phyloP scores from a whole-genome alignment of 2,797 vertebrate species.

The Pteropus rufus region DNA sequence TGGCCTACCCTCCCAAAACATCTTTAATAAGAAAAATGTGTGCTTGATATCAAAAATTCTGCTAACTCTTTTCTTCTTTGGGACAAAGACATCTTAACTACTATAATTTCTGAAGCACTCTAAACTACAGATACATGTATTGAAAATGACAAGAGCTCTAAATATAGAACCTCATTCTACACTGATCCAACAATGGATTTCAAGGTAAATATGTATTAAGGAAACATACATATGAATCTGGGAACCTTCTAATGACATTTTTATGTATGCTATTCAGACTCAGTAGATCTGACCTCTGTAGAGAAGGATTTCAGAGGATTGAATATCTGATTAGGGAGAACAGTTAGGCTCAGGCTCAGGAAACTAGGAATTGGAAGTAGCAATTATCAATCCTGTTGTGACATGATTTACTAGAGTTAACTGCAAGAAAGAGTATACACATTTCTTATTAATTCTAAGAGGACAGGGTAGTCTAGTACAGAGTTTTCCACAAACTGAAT shows the following conservation, averaged over 20 bases:
- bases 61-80: not conserved
- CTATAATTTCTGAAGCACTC: not conserved
- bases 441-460: not conserved
- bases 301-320: not conserved
- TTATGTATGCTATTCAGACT: not conserved
- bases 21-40: conserved; percentile 79
- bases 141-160: not conserved
- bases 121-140: not conserved
- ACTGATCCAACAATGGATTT: not conserved
- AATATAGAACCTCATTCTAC: not conserved
- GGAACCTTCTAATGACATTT: not conserved
- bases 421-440: not conserved
- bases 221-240: no score
- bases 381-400: not conserved
- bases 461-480: not conserved
- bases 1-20: conserved; percentile 71
- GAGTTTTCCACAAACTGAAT: not conserved
- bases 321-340: not conserved
- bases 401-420: not conserved
- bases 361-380: not conserved
- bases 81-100: conserved; percentile 9
- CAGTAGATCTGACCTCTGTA: not conserved
- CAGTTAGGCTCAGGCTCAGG: not conserved
- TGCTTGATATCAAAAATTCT: conserved; percentile 39
- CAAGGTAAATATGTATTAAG: not conserved